Evolutionary conservation across 2,113 vertebrate species (phyloP).

Genomic region (Megaceryle torquata): DNA sequence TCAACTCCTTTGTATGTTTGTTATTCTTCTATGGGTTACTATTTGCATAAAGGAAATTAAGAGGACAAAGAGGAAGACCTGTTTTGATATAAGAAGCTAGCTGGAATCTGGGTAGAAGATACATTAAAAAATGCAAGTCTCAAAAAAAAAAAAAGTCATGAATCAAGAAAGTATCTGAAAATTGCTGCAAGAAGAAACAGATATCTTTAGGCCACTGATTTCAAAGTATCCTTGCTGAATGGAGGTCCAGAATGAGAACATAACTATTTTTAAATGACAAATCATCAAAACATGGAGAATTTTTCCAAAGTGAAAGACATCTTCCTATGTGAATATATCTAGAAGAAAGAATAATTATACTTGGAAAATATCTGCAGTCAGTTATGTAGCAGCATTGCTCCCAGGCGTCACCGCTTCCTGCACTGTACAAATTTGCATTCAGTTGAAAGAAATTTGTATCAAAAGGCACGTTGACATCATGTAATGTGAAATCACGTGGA

Average conservation of each 20-base stretch:
- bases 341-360: not conserved
- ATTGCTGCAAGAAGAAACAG: conserved; percentile 36
- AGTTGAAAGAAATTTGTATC: not conserved
- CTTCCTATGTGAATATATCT: not conserved
- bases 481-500: not conserved
- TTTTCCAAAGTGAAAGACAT: not conserved
- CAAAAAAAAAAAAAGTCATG: not conserved
- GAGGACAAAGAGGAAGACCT: not conserved
- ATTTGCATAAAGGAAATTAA: conserved; percentile 27
- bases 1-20: not conserved
- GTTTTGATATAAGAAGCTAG: not conserved
- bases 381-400: not conserved
- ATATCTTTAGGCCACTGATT: conserved; percentile 19
- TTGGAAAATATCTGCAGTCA: not conserved
- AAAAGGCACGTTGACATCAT: not conserved
- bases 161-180: conserved; percentile 19
- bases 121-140: not conserved
- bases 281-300: not conserved
- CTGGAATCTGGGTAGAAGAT: not conserved
- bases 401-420: not conserved
- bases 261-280: not conserved
- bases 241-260: not conserved
- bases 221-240: not conserved
- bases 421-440: not conserved
- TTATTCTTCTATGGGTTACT: not conserved